Evolutionary conservation across 53 echinoderm and acorn worm genomes (phyloP).

Genomic region (Hippasteria phrygiana): DNA sequence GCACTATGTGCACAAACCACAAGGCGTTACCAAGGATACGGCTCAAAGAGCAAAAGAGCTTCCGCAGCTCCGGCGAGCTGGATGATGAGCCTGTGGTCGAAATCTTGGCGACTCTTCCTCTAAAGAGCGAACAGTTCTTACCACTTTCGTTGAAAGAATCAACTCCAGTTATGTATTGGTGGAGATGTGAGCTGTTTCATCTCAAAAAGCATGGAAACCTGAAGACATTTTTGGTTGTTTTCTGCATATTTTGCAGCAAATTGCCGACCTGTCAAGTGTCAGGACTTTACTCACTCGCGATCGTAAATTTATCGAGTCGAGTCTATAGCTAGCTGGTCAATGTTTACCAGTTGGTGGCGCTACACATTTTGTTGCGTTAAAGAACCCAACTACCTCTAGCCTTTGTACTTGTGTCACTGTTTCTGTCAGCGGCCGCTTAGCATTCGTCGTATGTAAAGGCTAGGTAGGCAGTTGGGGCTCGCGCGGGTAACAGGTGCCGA

Average conservation of each 20-base stretch:
- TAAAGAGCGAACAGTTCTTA: background rate
- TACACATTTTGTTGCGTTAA: background rate
- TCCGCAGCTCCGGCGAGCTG: background rate
- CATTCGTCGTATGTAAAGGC: too few species aligned
- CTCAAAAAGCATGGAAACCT: background rate
- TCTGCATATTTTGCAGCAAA: background rate
- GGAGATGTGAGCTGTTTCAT: background rate
- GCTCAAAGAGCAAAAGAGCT: slow-evolving; percentile 22
- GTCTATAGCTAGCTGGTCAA: background rate
- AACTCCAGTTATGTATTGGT: background rate
- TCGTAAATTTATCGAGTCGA: too few species aligned
- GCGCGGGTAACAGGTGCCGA: too few species aligned
- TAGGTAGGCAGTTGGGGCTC: too few species aligned
- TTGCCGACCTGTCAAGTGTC: background rate
- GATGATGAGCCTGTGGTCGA: too few species aligned
- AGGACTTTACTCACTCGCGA: background rate
- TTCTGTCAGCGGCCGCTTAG: too few species aligned
- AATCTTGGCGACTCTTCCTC: too few species aligned
- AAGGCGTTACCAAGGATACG: slow-evolving; percentile 45
- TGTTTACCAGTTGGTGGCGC: slow-evolving; percentile 19
- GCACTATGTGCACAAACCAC: background rate
- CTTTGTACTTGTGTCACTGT: too few species aligned
- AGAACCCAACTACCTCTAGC: too few species aligned
- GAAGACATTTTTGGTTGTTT: background rate
- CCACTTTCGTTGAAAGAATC: background rate